Percentiles rank a stretch among this genome's conserved stretches.
Evolutionary conservation across 2,888 invertebrate genomes (phyloP).

Genomic region (Terebella lapidaria): DNA sequence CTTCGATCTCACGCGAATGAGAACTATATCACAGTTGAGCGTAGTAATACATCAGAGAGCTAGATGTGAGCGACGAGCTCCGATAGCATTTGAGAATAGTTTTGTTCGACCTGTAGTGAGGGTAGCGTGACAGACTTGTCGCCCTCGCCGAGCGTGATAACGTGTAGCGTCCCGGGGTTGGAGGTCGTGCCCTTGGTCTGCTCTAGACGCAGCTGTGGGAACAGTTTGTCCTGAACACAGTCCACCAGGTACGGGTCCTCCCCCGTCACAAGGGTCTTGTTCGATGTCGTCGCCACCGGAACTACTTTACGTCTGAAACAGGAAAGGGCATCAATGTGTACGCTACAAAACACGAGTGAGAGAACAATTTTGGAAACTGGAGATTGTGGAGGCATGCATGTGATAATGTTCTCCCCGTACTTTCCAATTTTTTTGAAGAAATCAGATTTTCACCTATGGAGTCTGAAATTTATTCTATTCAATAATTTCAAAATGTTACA

Average conservation of each 20-base stretch:
- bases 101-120: slow-evolving; percentile 54
- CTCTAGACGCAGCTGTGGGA: slow-evolving; percentile 50
- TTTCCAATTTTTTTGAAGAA: too few relatives aligned
- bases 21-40: not conserved
- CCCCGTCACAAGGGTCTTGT: slow-evolving; percentile 38
- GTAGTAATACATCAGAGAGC: too few relatives aligned
- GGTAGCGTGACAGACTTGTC: slow-evolving; percentile 54
- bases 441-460: too few relatives aligned
- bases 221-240: slow-evolving; percentile 50
- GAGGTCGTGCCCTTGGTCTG: slow-evolving; percentile 1
- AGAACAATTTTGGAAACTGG: not conserved
- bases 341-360: slow-evolving; percentile 3
- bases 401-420: not conserved
- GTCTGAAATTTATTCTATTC: too few relatives aligned
- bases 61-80: slow-evolving; percentile 52
- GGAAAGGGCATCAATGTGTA: too few relatives aligned
- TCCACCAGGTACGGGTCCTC: slow-evolving; percentile 57
- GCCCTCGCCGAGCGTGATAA: slow-evolving; percentile 49
- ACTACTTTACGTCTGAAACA: slow-evolving; percentile 2
- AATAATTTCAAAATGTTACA: too few relatives aligned
- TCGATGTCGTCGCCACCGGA: slow-evolving; percentile 11
- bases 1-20: too few relatives aligned
- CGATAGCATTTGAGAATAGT: slow-evolving; percentile 57
- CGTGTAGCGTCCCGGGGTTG: slow-evolving; percentile 30
- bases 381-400: not conserved